phyloP scores from a whole-genome alignment of 2,113 vertebrate species.

The Cynocephalus volans region DNA sequence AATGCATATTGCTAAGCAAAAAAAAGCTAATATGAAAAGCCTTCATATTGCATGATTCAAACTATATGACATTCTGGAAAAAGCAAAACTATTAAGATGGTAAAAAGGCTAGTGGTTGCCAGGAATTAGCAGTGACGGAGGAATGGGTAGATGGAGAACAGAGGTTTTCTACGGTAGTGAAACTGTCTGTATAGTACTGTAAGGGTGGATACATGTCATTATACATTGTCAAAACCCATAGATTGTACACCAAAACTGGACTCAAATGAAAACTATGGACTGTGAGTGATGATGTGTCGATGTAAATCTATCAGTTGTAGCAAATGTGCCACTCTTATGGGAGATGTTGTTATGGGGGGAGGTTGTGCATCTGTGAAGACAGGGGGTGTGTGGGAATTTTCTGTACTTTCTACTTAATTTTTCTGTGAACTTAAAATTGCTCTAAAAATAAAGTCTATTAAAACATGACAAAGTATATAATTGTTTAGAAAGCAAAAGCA shows the following conservation, averaged over 20 bases:
- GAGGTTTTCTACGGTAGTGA: not conserved
- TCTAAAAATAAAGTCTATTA: not conserved
- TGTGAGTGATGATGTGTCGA: not conserved
- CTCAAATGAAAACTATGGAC: not conserved
- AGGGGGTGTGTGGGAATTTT: not conserved
- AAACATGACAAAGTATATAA: not conserved
- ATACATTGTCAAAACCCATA: not conserved
- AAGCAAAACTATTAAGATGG: not conserved
- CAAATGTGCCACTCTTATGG: not conserved
- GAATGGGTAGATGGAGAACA: not conserved
- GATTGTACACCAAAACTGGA: not conserved
- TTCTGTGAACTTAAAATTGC: not conserved
- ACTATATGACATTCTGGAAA: not conserved
- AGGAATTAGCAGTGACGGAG: not conserved
- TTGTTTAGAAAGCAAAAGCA: not conserved
- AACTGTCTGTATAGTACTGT: not conserved
- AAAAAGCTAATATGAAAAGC: not conserved
- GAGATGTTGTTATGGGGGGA: too few species aligned
- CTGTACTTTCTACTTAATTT: not conserved
- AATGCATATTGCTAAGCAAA: not conserved
- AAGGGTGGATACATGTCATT: not conserved
- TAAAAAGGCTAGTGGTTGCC: not conserved
- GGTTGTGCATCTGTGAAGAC: not conserved
- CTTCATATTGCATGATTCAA: not conserved
- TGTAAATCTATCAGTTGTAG: not conserved